These are phyloP conservation scores for Aromia moschata DNA, from an alignment of 2,888 invertebrate genomes.

Conservation along the genomic window DNA sequence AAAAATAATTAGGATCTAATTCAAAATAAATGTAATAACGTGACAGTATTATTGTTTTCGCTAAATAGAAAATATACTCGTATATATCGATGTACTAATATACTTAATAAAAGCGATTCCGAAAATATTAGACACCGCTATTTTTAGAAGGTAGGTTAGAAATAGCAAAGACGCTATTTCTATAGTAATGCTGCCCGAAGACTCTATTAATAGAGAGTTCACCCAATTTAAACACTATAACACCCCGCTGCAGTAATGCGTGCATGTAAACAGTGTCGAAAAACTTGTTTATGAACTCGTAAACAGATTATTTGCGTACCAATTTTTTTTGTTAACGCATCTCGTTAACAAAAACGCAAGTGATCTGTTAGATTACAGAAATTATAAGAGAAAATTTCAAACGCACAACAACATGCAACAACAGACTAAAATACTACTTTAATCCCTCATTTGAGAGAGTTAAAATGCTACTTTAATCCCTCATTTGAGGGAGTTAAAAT, in stretches of 20 bases:
- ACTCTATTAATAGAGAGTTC: conserved; percentile 50
- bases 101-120: conserved; percentile 35
- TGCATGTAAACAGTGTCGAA: conserved; percentile 10
- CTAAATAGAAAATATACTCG: background rate
- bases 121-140: conserved; percentile 44
- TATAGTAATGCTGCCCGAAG: conserved; percentile 49
- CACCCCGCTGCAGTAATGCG: conserved; percentile 18
- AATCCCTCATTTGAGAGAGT: too few species aligned
- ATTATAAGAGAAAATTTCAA: too few species aligned
- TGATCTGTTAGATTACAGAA: too few species aligned
- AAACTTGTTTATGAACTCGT: background rate
- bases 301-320: too few species aligned
- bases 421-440: too few species aligned
- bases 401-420: too few species aligned
- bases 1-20: background rate
- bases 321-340: too few species aligned
- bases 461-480: too few species aligned
- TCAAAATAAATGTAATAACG: background rate
- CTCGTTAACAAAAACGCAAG: too few species aligned
- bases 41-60: background rate
- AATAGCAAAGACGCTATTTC: conserved; percentile 44
- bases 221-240: conserved; percentile 47
- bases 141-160: conserved; percentile 40
- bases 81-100: background rate
- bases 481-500: too few species aligned